These are phyloP conservation scores for Globicephala melas DNA, from an alignment of 2,113 vertebrate genomes.

Conservation along the genomic window DNA sequence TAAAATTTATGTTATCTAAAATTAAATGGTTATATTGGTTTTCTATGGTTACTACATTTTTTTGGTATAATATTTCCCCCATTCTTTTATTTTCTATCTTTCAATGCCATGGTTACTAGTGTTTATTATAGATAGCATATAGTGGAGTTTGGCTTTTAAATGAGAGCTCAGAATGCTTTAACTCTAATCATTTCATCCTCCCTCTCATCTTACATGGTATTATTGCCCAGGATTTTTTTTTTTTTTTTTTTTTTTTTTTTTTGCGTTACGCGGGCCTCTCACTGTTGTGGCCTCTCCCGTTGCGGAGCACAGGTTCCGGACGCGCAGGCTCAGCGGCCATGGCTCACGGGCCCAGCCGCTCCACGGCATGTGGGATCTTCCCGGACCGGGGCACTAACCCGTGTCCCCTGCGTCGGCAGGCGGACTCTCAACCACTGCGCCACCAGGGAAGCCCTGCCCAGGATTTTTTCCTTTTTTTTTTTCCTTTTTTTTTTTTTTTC, in stretches of 20 bases:
- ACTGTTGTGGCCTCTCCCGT: no score
- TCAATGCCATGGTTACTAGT: background rate
- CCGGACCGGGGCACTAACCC: no score
- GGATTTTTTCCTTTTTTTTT: background rate
- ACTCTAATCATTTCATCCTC: background rate
- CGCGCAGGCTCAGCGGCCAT: no score
- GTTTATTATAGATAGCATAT: background rate
- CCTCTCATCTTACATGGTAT: background rate
- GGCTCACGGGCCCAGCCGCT: no score
- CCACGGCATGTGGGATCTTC: no score
- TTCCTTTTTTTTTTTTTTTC: background rate
- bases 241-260: background rate
- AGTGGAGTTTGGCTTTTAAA: background rate
- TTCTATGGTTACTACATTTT: background rate
- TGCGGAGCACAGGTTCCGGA: no score
- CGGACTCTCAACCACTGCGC: no score
- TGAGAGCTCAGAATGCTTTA: background rate
- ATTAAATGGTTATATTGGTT: background rate
- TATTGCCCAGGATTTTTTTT: background rate
- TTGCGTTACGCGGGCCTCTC: no score
- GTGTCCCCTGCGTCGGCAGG: no score
- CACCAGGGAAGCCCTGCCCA: background rate
- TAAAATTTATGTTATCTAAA: background rate
- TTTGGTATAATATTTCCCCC: background rate
- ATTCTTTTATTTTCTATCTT: background rate